Evolutionary conservation across 2,888 invertebrate species (phyloP), one percentile per base, ranked within the genome.

Genomic region (Limnephilus lunatus): DNA sequence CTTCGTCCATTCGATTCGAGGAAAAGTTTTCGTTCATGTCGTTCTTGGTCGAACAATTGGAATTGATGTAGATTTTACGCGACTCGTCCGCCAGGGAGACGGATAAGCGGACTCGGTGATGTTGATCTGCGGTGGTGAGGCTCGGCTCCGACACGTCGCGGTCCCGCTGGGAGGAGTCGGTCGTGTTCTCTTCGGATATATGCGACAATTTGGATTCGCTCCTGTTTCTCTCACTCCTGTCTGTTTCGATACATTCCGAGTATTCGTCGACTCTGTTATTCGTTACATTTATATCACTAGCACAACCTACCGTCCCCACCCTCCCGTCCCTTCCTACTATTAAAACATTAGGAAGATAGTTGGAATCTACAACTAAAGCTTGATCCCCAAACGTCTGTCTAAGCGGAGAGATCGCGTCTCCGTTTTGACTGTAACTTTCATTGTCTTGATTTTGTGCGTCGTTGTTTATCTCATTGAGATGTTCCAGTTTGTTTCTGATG

Each of bases 101-200:
- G 44, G 86, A 30, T 11, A 30, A 48, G 35, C 88, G 68, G n/a
- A 35, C 35, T 25, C 44, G 86, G 1, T 35, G 32, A 7, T 44
- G 44, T 9, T 30, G 19, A 9, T 39, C 88, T 19, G 81, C 32
- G 11, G 44, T 44, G 44, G 44, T 44, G 11, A 89, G 68, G 44
- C 35, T 90, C 90, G 30, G 30, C 86, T 86, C 86, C 15, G 86
- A 86, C 9, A 85, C 30, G 44, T 91, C 85, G 25, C 44, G 35
- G n/a, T 93, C 92, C 90, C 91, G 92, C 32, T 81, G 81, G 11
- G 93, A 93, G 31, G 91, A 91, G 68, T 93, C 93, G 2, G 93
- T 92, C 11, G 92, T 89, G 30, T 92, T 93, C 90, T 93, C 93
- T 90, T 93, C 93, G 7, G 93, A 93, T 32, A 93, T 93, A 31